phyloP scores from a whole-genome alignment of 1,140 invertebrate species.

The Hycleus phaleratus region DNA sequence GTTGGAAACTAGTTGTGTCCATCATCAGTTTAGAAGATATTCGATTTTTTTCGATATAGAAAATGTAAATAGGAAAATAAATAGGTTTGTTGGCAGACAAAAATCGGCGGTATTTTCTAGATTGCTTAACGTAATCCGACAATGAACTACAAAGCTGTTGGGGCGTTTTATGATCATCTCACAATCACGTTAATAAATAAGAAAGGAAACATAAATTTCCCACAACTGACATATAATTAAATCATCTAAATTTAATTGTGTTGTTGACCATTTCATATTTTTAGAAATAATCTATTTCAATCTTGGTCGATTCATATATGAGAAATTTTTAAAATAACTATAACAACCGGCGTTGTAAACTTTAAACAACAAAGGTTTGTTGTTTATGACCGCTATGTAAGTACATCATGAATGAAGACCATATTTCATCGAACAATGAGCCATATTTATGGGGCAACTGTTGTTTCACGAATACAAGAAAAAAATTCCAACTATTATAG shows the following conservation, averaged over 20 bases:
- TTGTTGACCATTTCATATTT: background rate
- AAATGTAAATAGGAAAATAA: background rate
- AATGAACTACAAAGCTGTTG: constrained; percentile 7
- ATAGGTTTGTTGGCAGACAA: background rate
- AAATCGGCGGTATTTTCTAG: constrained; percentile 3
- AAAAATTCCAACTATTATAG: no score
- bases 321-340: no score
- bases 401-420: no score
- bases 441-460: no score
- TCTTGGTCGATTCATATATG: no score
- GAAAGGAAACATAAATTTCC: constrained; percentile 8
- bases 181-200: background rate
- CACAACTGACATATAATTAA: constrained; percentile 19
- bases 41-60: background rate
- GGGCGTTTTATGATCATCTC: constrained; percentile 11
- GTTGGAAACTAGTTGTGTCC: background rate
- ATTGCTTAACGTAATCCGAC: background rate
- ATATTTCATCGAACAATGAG: no score
- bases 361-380: no score
- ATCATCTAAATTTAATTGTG: constrained; percentile 24
- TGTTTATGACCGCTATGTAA: no score
- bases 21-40: background rate
- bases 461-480: no score
- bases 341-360: no score
- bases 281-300: no score